Base-by-base conservation (phyloP, 2,113 vertebrate species). In the Taxidea taxus region DNA sequence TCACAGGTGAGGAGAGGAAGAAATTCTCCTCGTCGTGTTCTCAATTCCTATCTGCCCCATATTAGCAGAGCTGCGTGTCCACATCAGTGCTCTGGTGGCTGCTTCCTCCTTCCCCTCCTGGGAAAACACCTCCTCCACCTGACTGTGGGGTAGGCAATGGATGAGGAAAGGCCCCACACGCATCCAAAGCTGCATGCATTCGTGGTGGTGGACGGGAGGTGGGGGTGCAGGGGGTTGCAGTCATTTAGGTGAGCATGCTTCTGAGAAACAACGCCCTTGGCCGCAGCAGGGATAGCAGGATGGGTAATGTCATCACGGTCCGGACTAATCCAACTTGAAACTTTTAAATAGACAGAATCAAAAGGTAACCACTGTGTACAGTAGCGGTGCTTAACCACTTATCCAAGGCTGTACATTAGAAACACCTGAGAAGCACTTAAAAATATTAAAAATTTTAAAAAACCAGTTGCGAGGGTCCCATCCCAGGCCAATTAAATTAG, bases 31-130 rank as follows among this genome's bases (percentile, higher is more conserved):
- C 34, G 2, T 39, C 37, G 23, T 44, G 10, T 47, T 87, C 20
- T 78, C n/a, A 44, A 51, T 87, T 85, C 3, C 31, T 13, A 0
- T 90, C 49, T 60, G 9, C 7, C 34, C 8, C 14, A 39, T 44
- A 82, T 4, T 81, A 83, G 34, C 12, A 44, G 27, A 92, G 8
- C 81, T 0, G 42, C 90, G n/a, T 60, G 39, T 82, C 27, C 16
- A 0, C 37, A 81, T 58, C 54, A 11, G 21, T 49, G 82, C 66
- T 96, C 86, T 49, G 8, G 81, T 39, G 39, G n/a, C 6, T 87
- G 0, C 58, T 94, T 94, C 89, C 95, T 47, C 47, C 81, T 51
- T 6, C 47, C 91, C n/a, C 87, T 97, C 90, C 78, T 72, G 58
- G 87, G 78, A 90, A 70, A 70, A 39, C 60, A 44, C 25, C 62